Conservation (phyloP, 2,888 invertebrate species). For the Strigamia maritima region DNA sequence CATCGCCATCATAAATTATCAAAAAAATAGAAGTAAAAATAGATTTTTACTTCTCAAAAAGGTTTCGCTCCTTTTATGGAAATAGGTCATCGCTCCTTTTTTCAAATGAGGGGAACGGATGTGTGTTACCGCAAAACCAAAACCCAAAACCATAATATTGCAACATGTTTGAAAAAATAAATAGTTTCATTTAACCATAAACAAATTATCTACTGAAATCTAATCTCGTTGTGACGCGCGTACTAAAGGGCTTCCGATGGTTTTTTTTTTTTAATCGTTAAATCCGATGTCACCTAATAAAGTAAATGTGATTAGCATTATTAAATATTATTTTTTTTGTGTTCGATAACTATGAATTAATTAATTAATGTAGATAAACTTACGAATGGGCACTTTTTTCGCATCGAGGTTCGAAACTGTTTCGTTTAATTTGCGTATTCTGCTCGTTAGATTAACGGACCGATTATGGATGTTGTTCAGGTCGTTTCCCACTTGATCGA, state of each 20-base stretch:
- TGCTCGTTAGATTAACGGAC: conserved; percentile 66
- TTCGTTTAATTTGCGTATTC: conserved; percentile 68
- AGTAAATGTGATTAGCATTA: no score
- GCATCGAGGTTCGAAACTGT: conserved; percentile 74
- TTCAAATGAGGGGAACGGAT: not conserved
- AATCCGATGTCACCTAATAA: not conserved
- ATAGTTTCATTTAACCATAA: conserved; percentile 11
- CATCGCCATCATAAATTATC: not conserved
- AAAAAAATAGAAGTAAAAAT: not conserved
- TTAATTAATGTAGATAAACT: conserved; percentile 60
- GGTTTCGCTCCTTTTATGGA: not conserved
- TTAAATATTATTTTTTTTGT: no score
- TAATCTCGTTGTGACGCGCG: not conserved
- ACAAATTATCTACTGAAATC: not conserved
- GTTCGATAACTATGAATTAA: no score
- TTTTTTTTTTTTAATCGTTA: no score
- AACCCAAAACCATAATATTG: not conserved
- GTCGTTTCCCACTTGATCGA: conserved; percentile 73
- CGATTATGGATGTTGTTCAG: conserved; percentile 70
- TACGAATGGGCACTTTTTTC: conserved; percentile 88
- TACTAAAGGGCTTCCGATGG: not conserved
- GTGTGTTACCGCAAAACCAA: not conserved
- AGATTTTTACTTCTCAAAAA: not conserved
- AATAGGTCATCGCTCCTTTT: not conserved
- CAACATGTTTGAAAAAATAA: not conserved